Base-by-base conservation (phyloP, 2,888 invertebrate species). In the Stictocephala bisonia region DNA sequence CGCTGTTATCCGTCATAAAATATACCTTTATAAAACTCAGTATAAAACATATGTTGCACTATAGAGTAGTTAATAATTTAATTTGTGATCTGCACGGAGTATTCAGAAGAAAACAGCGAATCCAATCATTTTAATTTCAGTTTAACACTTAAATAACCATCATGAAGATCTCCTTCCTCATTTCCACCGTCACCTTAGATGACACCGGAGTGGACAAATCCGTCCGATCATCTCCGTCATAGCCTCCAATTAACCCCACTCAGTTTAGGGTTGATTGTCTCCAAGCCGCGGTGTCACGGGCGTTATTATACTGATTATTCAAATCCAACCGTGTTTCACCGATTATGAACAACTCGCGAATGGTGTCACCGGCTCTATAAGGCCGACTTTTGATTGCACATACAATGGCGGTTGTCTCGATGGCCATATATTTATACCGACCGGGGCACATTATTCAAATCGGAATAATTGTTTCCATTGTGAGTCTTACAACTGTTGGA, bases 391-490 rank as follows among this genome's bases (percentile, higher is more conserved):
- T 60, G 64, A 41, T 64, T 64, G 41, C 44, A 13, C 64, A 13
- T 9, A 64, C 64, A 64, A 64, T 64, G 64, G 64, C 18, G 1
- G 40, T 44, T 44, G 64, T 64, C 44, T 64, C 64, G 44, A 64
- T 64, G 64, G 64, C 64, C 64, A 66, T 72, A n/a, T n/a, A 72
- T 66, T 72, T 72, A 72, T 50, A 24, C 72, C 53, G 51, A 40
- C 24, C 53, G 69, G 51, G 51, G 72, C 51, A 64, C 66, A 72
- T 72, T 72, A 72, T 72, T 72, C 66, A 72, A 72, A 72, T 72
- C 66, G 64, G 64, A 72, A 64, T 72, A 72, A 72, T 72, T 72
- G 72, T 72, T 72, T 66, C 72, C 60, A 72, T 72, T 72, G 72
- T 72, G 72, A 50, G 24, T 72, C 71, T 72, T 58, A 71, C 64